These are phyloP conservation scores for Himalopsyche kuldschensis DNA, from an alignment of 2,888 invertebrate genomes.

Conservation along the genomic window DNA sequence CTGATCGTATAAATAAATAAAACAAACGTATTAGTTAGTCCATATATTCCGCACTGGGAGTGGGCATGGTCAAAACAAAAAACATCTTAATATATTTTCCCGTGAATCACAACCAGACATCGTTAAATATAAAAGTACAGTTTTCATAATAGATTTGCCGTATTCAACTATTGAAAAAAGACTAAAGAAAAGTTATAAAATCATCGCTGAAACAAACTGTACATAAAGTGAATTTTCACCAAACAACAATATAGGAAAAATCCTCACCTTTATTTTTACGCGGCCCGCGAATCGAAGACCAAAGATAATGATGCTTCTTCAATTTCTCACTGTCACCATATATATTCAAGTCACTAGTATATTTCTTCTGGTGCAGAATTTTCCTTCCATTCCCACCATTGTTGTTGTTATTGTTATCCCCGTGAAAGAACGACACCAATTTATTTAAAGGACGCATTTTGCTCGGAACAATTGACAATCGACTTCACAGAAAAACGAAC, in stretches of 20 bases:
- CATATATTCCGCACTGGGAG: too few species aligned
- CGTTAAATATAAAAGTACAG: too few species aligned
- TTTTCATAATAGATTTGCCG: too few species aligned
- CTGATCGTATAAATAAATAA: too few species aligned
- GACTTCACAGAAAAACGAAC: not conserved
- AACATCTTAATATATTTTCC: too few species aligned
- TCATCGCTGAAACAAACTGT: too few species aligned
- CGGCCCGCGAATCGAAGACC: constrained; percentile 59
- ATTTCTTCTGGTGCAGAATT: constrained; percentile 54
- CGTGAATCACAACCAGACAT: too few species aligned
- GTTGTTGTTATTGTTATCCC: constrained; percentile 53
- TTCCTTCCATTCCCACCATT: constrained; percentile 45
- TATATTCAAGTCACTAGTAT: constrained; percentile 61
- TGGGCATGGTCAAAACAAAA: too few species aligned
- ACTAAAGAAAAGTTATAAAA: too few species aligned
- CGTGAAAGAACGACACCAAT: constrained; percentile 64
- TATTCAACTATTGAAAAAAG: too few species aligned
- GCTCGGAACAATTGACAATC: constrained; percentile 31
- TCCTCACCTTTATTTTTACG: constrained; percentile 51
- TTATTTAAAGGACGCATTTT: constrained; percentile 65
- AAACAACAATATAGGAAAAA: not conserved
- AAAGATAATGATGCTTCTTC: constrained; percentile 54
- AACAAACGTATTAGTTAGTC: too few species aligned
- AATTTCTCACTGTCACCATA: constrained; percentile 52
- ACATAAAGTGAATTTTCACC: not conserved